These are phyloP conservation scores for Nycticebus coucang DNA, from an alignment of 2,113 vertebrate genomes.

Conservation along the genomic window DNA sequence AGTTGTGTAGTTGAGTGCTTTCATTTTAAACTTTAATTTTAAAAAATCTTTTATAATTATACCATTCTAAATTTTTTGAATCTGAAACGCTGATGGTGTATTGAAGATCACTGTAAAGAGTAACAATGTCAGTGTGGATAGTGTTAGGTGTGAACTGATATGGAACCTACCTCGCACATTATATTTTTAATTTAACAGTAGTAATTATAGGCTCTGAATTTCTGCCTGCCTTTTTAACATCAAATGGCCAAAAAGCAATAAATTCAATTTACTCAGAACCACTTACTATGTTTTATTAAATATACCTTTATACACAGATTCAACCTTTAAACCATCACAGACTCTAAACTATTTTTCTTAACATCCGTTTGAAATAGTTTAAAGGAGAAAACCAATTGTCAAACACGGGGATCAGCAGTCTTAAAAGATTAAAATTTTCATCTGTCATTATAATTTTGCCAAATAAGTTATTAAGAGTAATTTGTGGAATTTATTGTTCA, in stretches of 20 bases:
- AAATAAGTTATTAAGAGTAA: conserved; percentile 48
- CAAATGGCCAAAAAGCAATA: conserved; percentile 18
- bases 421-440: conserved; percentile 52
- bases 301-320: neutral
- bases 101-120: neutral
- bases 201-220: conserved; percentile 17
- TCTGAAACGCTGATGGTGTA: neutral
- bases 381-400: conserved; percentile 22
- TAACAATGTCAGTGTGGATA: neutral
- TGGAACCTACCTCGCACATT: neutral
- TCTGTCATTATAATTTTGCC: conserved; percentile 56
- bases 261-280: neutral
- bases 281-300: conserved; percentile 4
- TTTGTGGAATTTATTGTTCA: conserved; percentile 38
- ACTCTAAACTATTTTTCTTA: neutral
- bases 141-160: neutral
- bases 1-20: neutral
- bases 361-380: conserved; percentile 1
- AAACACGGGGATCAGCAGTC: neutral
- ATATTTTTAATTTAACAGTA: conserved; percentile 23
- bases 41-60: neutral
- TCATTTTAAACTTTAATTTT: conserved; percentile 2
- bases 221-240: neutral
- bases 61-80: neutral
- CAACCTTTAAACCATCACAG: neutral